Evolutionary conservation across 1,140 invertebrate species (phyloP).

Genomic region (Hypsibius dujardini): DNA sequence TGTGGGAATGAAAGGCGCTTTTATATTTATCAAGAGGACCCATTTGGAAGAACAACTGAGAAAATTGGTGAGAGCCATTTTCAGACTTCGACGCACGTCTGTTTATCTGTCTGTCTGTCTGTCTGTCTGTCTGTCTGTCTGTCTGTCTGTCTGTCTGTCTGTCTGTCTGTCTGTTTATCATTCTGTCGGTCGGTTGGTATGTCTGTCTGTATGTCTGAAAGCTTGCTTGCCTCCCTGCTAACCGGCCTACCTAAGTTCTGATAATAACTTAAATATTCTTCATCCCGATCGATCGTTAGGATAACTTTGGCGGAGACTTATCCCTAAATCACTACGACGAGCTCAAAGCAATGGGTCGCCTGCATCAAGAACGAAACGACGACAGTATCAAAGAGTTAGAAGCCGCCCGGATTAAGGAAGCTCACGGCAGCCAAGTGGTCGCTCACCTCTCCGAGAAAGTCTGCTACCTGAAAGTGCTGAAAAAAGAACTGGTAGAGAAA

Average conservation of each 20-base stretch:
- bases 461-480: not conserved
- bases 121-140: no score
- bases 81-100: no score
- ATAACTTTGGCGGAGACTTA: slow-evolving; percentile 6
- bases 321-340: slow-evolving; percentile 9
- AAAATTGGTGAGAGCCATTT: not conserved
- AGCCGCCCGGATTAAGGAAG: not conserved
- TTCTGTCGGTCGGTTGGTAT: no score
- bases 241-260: no score
- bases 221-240: no score
- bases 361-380: slow-evolving; percentile 6
- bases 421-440: not conserved
- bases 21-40: not conserved
- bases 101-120: no score
- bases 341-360: not conserved
- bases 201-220: no score
- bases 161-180: no score
- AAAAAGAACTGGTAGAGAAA: slow-evolving; percentile 1
- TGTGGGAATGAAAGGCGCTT: not conserved
- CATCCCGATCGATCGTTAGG: not conserved
- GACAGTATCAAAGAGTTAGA: slow-evolving; percentile 4
- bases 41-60: slow-evolving; percentile 13
- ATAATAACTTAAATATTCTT: no score
- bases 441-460: slow-evolving; percentile 5
- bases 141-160: no score